These are phyloP conservation scores for Venturia canescens DNA, from an alignment of 1,140 invertebrate genomes.

Conservation along the genomic window DNA sequence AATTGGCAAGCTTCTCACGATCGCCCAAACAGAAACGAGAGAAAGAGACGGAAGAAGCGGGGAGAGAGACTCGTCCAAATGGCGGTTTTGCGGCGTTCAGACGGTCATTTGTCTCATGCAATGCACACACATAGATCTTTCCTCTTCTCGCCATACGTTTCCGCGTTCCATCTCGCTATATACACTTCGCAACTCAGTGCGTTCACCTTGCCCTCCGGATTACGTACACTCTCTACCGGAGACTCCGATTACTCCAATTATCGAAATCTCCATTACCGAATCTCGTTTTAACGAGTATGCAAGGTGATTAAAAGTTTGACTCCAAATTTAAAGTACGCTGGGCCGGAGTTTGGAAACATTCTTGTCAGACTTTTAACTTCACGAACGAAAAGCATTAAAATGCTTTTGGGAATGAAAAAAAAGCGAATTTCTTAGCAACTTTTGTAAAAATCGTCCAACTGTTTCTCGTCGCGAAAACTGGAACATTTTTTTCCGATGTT, in stretches of 20 bases:
- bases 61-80: conserved; percentile 47
- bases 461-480: too few species aligned
- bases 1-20: conserved; percentile 16
- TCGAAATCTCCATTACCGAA: conserved; percentile 57
- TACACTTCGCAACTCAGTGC: conserved; percentile 72
- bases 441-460: too few species aligned
- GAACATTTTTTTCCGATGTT: too few species aligned
- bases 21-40: background rate
- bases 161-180: conserved; percentile 69
- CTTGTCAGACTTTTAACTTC: too few species aligned
- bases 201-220: conserved; percentile 70
- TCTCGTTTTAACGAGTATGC: background rate
- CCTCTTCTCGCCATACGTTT: conserved; percentile 59
- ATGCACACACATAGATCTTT: conserved; percentile 54
- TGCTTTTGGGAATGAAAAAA: too few species aligned
- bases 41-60: background rate
- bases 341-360: background rate
- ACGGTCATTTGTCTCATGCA: conserved; percentile 73
- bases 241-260: conserved; percentile 51
- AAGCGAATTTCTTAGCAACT: too few species aligned
- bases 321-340: background rate
- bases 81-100: conserved; percentile 63
- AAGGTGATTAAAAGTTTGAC: background rate
- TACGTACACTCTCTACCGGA: conserved; percentile 5
- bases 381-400: too few species aligned